phyloP scores from a whole-genome alignment of 2,113 vertebrate genomes.

The Saccopteryx bilineata region DNA sequence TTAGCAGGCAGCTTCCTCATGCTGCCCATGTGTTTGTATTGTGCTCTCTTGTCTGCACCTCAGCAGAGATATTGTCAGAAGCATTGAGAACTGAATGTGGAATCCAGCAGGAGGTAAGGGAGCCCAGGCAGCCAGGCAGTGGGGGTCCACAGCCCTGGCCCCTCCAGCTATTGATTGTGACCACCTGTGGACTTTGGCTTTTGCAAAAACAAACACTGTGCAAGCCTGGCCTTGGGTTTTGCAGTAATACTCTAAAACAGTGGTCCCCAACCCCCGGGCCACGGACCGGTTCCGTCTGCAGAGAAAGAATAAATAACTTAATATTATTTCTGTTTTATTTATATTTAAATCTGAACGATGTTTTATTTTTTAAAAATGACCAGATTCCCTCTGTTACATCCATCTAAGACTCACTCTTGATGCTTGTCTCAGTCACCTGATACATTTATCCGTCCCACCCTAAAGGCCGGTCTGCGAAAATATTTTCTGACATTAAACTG shows the following conservation, averaged over 20 bases:
- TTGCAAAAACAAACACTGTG: slow-evolving; percentile 16
- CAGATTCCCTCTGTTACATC: too few relatives aligned
- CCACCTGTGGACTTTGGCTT: not conserved
- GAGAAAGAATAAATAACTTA: too few relatives aligned
- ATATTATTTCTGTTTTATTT: too few relatives aligned
- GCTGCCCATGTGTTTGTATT: slow-evolving; percentile 38
- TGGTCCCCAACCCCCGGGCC: too few relatives aligned
- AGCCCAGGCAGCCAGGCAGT: not conserved
- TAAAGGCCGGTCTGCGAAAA: too few relatives aligned
- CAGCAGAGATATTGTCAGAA: not conserved
- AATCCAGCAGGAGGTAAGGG: not conserved
- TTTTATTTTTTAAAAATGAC: too few relatives aligned
- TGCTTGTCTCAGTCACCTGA: too few relatives aligned
- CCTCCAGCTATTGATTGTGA: not conserved
- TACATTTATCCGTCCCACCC: too few relatives aligned
- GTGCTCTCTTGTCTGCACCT: slow-evolving; percentile 15
- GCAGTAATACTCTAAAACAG: slow-evolving; percentile 47
- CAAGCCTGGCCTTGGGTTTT: not conserved
- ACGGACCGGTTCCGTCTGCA: too few relatives aligned
- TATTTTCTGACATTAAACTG: too few relatives aligned
- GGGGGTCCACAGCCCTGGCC: not conserved
- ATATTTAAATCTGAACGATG: too few relatives aligned
- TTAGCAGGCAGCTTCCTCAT: slow-evolving; percentile 58
- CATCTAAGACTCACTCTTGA: too few relatives aligned
- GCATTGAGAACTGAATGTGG: slow-evolving; percentile 6